Evolutionary conservation across 1,140 invertebrate species (phyloP).

Genomic region (Drosophila paulistorum): DNA sequence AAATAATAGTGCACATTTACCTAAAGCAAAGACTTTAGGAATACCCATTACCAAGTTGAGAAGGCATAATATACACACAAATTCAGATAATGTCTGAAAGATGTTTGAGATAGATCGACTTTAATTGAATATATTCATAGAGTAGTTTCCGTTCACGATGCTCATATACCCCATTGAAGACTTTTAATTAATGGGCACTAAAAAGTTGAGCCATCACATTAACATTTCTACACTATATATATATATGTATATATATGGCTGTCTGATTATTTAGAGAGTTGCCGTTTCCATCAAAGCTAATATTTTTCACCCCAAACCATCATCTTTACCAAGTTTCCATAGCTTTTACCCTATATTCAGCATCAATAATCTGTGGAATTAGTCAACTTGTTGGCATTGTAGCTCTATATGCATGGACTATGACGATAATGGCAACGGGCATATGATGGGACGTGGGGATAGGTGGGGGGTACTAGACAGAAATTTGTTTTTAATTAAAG

Average conservation of each 20-base stretch:
- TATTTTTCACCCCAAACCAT: neutral
- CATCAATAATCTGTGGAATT: slow-evolving; percentile 63
- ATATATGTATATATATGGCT: neutral
- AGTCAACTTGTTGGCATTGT: slow-evolving; percentile 24
- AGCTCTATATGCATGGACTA: neutral
- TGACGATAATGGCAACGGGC: neutral
- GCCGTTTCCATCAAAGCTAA: slow-evolving; percentile 20
- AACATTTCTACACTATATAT: neutral
- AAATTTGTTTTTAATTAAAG: slow-evolving; percentile 72
- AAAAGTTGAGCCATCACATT: neutral
- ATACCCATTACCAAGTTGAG: neutral
- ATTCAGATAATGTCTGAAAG: no score
- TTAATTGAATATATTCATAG: no score
- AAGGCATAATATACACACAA: no score
- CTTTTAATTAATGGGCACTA: neutral
- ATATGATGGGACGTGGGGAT: slow-evolving; percentile 30
- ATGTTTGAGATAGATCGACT: no score
- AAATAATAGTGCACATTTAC: neutral
- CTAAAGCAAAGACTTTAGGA: neutral
- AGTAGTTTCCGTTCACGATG: no score
- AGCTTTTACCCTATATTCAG: neutral
- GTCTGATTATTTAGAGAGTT: slow-evolving; percentile 6
- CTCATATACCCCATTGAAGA: neutral
- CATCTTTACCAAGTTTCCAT: neutral
- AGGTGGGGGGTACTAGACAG: slow-evolving; percentile 23